Percentiles rank a stretch among this genome's conserved stretches.
phyloP scores from a whole-genome alignment of 1,140 invertebrate species.

The Lepidurus apus region DNA sequence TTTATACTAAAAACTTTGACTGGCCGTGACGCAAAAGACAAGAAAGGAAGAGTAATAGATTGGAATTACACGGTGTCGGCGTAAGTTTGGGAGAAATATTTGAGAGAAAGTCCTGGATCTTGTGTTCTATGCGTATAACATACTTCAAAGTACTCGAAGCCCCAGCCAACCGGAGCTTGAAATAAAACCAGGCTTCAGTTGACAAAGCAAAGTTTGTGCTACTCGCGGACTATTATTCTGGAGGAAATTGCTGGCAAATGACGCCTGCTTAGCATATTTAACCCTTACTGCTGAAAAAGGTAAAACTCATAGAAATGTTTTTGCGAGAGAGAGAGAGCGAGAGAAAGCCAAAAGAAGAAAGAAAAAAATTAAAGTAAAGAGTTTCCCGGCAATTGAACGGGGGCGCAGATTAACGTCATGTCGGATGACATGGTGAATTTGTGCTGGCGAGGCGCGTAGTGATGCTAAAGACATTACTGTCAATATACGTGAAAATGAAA shows the following conservation, averaged over 20 bases:
- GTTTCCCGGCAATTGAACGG: neutral
- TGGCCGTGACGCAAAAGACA: no score
- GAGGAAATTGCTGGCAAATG: no score
- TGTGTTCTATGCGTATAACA: neutral
- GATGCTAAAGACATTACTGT: slow-evolving; percentile 22
- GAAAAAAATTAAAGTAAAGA: no score
- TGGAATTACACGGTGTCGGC: neutral
- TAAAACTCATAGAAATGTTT: no score
- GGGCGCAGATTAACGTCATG: neutral
- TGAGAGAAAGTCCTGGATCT: neutral
- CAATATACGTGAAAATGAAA: neutral
- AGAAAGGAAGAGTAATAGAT: neutral
- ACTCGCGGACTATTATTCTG: no score
- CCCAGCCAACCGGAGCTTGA: neutral
- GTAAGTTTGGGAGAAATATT: no score
- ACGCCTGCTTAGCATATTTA: neutral
- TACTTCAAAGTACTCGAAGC: neutral
- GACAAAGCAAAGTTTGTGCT: slow-evolving; percentile 20
- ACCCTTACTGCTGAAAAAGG: neutral
- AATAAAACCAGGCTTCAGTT: neutral
- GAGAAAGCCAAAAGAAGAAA: no score
- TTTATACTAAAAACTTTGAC: no score
- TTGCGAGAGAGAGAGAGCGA: no score
- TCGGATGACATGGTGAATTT: slow-evolving; percentile 6
- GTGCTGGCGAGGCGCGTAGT: neutral